Conservation (phyloP, 2,113 vertebrate species). For the Centropristis striata region DNA sequence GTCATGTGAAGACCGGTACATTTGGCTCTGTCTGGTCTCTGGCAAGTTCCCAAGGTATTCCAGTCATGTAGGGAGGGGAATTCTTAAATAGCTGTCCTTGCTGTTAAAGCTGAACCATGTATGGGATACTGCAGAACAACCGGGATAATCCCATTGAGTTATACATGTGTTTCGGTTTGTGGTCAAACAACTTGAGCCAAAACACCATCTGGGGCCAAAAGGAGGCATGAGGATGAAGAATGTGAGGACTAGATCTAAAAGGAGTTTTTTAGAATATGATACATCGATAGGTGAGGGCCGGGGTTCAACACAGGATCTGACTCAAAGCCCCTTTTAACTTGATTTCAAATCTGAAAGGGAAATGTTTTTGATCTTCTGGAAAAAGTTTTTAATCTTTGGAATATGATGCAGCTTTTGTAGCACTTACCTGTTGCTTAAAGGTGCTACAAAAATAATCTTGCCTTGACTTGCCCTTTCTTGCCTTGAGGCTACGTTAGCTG, state of each 20-base stretch:
- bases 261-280: constrained; percentile 2
- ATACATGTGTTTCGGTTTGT: constrained; percentile 62
- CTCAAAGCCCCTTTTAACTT: background rate
- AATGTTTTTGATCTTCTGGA: too few species aligned
- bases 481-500: background rate
- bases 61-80: constrained; percentile 70
- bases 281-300: background rate
- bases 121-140: constrained; percentile 61
- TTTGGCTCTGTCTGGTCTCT: constrained; percentile 58
- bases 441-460: too few species aligned
- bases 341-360: background rate
- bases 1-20: constrained; percentile 69
- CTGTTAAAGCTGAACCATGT: constrained; percentile 70
- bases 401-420: too few species aligned
- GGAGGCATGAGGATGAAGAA: constrained; percentile 15
- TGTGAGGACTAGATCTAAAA: background rate
- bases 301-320: background rate
- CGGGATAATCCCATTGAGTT: constrained; percentile 51
- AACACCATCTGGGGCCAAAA: constrained; percentile 37
- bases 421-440: too few species aligned
- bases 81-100: constrained; percentile 62
- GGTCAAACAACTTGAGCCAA: constrained; percentile 44
- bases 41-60: constrained; percentile 77
- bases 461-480: too few species aligned
- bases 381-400: too few species aligned